Evolutionary conservation across 2,888 invertebrate genomes (phyloP), one percentile per base, ranked within the genome.

Genomic region (Caenorhabditis afra): DNA sequence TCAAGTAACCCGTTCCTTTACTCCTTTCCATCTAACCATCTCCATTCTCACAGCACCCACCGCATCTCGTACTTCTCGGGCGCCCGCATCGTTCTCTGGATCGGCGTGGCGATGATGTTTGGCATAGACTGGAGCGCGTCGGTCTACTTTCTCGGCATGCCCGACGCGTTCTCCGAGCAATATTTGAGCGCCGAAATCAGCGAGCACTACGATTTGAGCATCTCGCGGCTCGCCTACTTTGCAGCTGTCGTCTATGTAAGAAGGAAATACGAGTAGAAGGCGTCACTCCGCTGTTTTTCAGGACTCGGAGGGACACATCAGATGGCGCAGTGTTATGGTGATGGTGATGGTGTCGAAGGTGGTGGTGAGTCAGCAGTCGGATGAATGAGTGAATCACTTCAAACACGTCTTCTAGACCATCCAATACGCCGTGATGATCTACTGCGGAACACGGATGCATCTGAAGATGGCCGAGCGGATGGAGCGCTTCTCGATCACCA

Each of bases 301-400:
- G 73, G 73, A 73, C 29, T 29, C 64, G 4, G 58, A 65, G 18
- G 47, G 45, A 5, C 47, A 59, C 16, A 20, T 76, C 23, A 45
- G 68, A 53, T 76, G 76, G 76, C 59, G 68, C 16, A 68, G 76
- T 64, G 64, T 65, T 22, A 62, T 61, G 55, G 67, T 67, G 3
- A 76, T 76, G 76, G 67, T 47, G 12, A 76, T 62, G 50, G 76
- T 76, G 5, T 76, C 76, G 22, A 68, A 76, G 35, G 68, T 68
- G 7, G 45, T 76, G 44, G 71, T 71, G n/a, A 62, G 62, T 57
- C 45, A n/a, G n/a, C n/a, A n/a, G n/a, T n/a, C n/a, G n/a, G n/a
- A n/a, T n/a, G n/a, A n/a, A n/a, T n/a, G n/a, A n/a, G n/a, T n/a
- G n/a, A n/a, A n/a, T n/a, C n/a, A n/a, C n/a, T n/a, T n/a, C n/a